phyloP scores from a whole-genome alignment of 2,888 invertebrate species.

The Dinocampus coccinellae region DNA sequence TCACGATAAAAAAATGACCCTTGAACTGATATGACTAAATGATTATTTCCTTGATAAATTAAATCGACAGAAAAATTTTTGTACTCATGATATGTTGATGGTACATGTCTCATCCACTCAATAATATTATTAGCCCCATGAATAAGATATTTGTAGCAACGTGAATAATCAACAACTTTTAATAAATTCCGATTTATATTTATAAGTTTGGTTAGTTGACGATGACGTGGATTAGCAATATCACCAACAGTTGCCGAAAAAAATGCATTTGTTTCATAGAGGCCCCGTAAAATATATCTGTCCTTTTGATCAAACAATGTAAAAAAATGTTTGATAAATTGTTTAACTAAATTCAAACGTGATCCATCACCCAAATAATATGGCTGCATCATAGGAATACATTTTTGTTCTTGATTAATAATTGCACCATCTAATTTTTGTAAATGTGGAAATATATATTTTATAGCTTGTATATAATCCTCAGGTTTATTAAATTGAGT shows the following conservation, averaged over 20 bases:
- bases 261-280: constrained; percentile 62
- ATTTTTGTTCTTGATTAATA: constrained; percentile 57
- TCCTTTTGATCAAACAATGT: constrained; percentile 64
- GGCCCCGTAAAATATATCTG: constrained; percentile 59
- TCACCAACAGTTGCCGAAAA: constrained; percentile 64
- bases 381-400: constrained; percentile 48
- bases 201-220: constrained; percentile 59
- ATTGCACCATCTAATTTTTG: constrained; percentile 62
- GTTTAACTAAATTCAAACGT: constrained; percentile 56
- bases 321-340: constrained; percentile 63
- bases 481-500: constrained; percentile 51
- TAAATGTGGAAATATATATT: constrained; percentile 58
- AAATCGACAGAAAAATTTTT: constrained; percentile 60
- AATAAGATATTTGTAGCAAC: constrained; percentile 63
- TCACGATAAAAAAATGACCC: constrained; percentile 61
- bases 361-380: constrained; percentile 57
- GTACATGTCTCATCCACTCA: constrained; percentile 55
- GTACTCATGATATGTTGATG: constrained; percentile 60
- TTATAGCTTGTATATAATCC: constrained; percentile 60
- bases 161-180: constrained; percentile 66
- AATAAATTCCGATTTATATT: constrained; percentile 62
- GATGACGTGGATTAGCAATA: constrained; percentile 55
- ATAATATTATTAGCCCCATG: constrained; percentile 64
- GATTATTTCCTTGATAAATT: constrained; percentile 51
- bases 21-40: constrained; percentile 58